Percentiles rank a stretch among this genome's conserved stretches.
These are phyloP conservation scores for Drosophila dunni DNA, from an alignment of 1,140 invertebrate genomes.

Conservation along the genomic window DNA sequence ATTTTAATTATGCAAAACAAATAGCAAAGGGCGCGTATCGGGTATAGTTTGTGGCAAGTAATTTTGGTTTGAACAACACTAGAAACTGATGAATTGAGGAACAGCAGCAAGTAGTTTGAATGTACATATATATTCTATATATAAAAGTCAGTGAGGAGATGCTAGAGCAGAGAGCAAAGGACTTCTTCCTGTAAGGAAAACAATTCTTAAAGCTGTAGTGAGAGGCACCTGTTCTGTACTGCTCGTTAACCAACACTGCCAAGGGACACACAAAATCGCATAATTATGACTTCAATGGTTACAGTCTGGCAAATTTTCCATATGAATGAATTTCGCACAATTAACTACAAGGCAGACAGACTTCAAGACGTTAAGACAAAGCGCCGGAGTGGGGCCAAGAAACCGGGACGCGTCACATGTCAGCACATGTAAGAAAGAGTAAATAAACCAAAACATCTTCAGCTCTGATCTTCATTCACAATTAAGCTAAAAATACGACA, in stretches of 20 bases:
- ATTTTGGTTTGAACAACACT: not conserved
- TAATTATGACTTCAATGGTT: constrained; percentile 77
- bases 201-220: no score
- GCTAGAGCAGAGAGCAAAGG: no score
- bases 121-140: no score
- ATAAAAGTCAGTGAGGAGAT: no score
- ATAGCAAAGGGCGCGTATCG: constrained; percentile 17
- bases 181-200: no score
- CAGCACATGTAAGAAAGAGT: constrained; percentile 51
- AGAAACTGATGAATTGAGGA: not conserved
- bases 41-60: not conserved
- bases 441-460: constrained; percentile 10
- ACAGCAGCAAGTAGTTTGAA: not conserved
- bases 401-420: constrained; percentile 54
- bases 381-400: constrained; percentile 9
- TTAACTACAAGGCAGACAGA: constrained; percentile 52
- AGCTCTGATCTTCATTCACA: constrained; percentile 66
- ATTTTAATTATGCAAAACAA: constrained; percentile 61
- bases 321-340: constrained; percentile 79
- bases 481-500: constrained; percentile 78
- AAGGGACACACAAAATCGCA: constrained; percentile 37
- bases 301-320: constrained; percentile 80
- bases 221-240: not conserved
- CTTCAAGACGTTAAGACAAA: not conserved
- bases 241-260: constrained; percentile 16